A percentile compares a stretch with the other conserved stretches of the same genome.
phyloP scores from a whole-genome alignment of 2,888 invertebrate genomes.

The Orchesellides sinensis region DNA sequence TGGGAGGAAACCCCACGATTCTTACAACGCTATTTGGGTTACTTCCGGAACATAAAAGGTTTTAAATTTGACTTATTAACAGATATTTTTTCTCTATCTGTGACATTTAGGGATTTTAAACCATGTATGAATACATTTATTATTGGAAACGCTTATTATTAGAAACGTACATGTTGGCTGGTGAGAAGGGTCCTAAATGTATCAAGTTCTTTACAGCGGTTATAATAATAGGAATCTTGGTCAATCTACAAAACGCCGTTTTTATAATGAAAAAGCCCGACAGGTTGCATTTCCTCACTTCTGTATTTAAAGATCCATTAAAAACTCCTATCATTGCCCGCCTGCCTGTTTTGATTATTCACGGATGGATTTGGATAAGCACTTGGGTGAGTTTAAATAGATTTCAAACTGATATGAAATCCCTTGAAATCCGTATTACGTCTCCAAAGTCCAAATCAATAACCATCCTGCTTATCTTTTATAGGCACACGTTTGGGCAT shows the following conservation, averaged over 20 bases:
- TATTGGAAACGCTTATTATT: no score
- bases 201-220: slow-evolving; percentile 1
- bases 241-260: slow-evolving; percentile 22
- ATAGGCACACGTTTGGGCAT: slow-evolving; percentile 33
- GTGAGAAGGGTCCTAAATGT: slow-evolving; percentile 14
- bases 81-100: no score
- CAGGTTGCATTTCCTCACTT: slow-evolving; percentile 48
- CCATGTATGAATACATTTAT: no score
- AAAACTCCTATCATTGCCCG: not conserved
- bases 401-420: no score
- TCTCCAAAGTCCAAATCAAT: no score
- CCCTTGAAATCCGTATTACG: no score
- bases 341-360: slow-evolving; percentile 2
- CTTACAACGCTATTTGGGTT: slow-evolving; percentile 9
- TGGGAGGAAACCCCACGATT: slow-evolving; percentile 44
- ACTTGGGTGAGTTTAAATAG: slow-evolving; percentile 28
- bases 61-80: not conserved
- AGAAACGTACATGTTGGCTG: not conserved
- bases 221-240: not conserved
- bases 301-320: slow-evolving; percentile 17
- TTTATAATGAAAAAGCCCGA: slow-evolving; percentile 26
- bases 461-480: not conserved
- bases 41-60: slow-evolving; percentile 31
- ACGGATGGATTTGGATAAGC: slow-evolving; percentile 36
- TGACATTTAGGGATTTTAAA: no score